Conservation (phyloP, 2,888 invertebrate genomes). For the Aphodius sticticus region DNA sequence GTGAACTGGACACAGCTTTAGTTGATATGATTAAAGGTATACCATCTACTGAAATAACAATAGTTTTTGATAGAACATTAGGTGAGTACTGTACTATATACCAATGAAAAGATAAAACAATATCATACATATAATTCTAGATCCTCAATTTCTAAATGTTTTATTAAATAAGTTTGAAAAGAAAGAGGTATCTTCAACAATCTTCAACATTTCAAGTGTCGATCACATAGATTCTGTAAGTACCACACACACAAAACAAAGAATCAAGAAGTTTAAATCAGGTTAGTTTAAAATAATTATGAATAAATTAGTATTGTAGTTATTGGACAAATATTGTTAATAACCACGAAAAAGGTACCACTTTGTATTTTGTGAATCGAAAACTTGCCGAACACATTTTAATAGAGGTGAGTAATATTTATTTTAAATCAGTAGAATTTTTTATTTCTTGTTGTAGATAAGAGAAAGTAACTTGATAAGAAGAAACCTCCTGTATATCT, state of each 20-base stretch:
- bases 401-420: slow-evolving; percentile 59
- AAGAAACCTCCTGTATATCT: slow-evolving; percentile 70
- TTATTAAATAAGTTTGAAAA: slow-evolving; percentile 47
- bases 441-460: slow-evolving; percentile 53
- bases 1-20: slow-evolving; percentile 54
- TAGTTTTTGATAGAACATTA: slow-evolving; percentile 53
- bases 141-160: slow-evolving; percentile 47
- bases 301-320: slow-evolving; percentile 61
- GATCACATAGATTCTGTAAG: slow-evolving; percentile 53
- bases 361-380: slow-evolving; percentile 65
- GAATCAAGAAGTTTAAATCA: slow-evolving; percentile 4
- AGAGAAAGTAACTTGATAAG: slow-evolving; percentile 66
- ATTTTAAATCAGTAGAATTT: slow-evolving; percentile 8
- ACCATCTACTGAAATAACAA: slow-evolving; percentile 51
- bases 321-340: slow-evolving; percentile 63
- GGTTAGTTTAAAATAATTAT: slow-evolving; percentile 7
- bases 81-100: slow-evolving; percentile 45
- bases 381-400: slow-evolving; percentile 66
- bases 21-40: slow-evolving; percentile 54
- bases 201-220: slow-evolving; percentile 54
- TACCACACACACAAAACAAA: slow-evolving; percentile 5
- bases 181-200: slow-evolving; percentile 47
- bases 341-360: slow-evolving; percentile 62
- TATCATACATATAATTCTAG: slow-evolving; percentile 35
- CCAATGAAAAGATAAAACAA: slow-evolving; percentile 7